Conservation (phyloP, 2,797 vertebrate species). For the Melanitta fusca region DNA sequence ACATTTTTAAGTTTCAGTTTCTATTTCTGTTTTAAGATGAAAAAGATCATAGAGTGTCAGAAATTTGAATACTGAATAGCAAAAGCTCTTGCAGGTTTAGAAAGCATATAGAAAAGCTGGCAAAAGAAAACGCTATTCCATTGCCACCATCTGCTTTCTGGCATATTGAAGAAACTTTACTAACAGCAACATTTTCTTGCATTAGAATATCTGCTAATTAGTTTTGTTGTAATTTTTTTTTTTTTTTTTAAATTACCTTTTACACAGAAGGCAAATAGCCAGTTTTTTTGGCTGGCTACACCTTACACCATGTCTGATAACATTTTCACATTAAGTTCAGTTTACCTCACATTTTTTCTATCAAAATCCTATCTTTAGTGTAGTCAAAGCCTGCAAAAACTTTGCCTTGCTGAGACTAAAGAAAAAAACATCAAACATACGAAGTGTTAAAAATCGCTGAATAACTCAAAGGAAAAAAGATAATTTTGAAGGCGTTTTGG, state of each 20-base stretch:
- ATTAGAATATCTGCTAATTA: slow-evolving; percentile 81
- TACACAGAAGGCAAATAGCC: slow-evolving; percentile 70
- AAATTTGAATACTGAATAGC: slow-evolving; percentile 79
- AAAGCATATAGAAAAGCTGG: slow-evolving; percentile 82
- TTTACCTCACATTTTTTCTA: slow-evolving; percentile 47
- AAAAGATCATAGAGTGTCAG: slow-evolving; percentile 78
- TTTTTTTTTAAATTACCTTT: slow-evolving; percentile 69
- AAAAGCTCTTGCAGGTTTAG: slow-evolving; percentile 81
- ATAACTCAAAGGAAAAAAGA: slow-evolving; percentile 74
- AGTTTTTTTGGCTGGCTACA: slow-evolving; percentile 56
- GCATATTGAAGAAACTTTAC: slow-evolving; percentile 78
- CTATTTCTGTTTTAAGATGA: slow-evolving; percentile 82
- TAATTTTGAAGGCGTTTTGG: slow-evolving; percentile 76
- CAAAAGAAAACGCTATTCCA: slow-evolving; percentile 75
- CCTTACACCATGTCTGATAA: slow-evolving; percentile 63
- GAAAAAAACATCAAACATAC: slow-evolving; percentile 73
- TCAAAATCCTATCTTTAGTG: slow-evolving; percentile 59
- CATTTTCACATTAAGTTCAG: slow-evolving; percentile 61
- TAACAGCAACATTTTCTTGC: slow-evolving; percentile 79
- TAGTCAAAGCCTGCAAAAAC: slow-evolving; percentile 69
- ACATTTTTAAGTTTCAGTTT: slow-evolving; percentile 81
- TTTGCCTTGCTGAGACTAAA: slow-evolving; percentile 70
- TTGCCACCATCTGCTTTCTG: slow-evolving; percentile 80
- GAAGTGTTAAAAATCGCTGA: slow-evolving; percentile 76
- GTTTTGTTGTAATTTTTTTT: slow-evolving; percentile 69